Percentiles rank a stretch among this genome's conserved stretches.
These are phyloP conservation scores for Xanthostigma xanthostigma DNA, from an alignment of 2,888 invertebrate species.

Conservation along the genomic window DNA sequence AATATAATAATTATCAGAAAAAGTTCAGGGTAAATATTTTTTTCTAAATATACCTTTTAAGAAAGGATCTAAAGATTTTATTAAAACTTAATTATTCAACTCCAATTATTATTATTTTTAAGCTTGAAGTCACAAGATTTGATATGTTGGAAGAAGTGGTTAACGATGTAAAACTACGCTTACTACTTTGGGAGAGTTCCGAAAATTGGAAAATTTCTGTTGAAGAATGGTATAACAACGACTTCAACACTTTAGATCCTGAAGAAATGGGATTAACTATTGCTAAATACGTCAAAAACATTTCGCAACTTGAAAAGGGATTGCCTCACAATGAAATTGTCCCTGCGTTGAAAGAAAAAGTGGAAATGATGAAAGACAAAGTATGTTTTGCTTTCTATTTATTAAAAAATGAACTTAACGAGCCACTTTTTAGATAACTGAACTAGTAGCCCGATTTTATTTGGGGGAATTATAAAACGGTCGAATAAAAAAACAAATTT, in stretches of 20 bases:
- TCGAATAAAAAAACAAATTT: too few relatives aligned
- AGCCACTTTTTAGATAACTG: not conserved
- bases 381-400: conserved; percentile 23
- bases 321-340: conserved; percentile 68
- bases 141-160: conserved; percentile 68
- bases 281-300: conserved; percentile 53
- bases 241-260: conserved; percentile 50
- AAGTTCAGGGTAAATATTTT: conserved; percentile 51
- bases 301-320: conserved; percentile 68
- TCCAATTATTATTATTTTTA: conserved; percentile 10
- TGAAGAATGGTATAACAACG: conserved; percentile 46
- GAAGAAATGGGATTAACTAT: conserved; percentile 55
- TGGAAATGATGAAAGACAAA: conserved; percentile 66
- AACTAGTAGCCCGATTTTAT: too few relatives aligned
- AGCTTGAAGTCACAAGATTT: conserved; percentile 71
- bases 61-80: not conserved
- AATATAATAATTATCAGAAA: conserved; percentile 69
- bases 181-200: conserved; percentile 64
- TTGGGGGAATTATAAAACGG: too few relatives aligned
- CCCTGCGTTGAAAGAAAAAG: conserved; percentile 57
- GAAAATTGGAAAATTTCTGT: conserved; percentile 57
- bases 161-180: conserved; percentile 63
- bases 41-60: not conserved
- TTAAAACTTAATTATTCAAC: not conserved
- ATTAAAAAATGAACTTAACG: not conserved